A percentile compares a stretch with the other conserved stretches of the same genome.
Conservation (phyloP, 2,888 invertebrate species). For the Papilio elwesi region DNA sequence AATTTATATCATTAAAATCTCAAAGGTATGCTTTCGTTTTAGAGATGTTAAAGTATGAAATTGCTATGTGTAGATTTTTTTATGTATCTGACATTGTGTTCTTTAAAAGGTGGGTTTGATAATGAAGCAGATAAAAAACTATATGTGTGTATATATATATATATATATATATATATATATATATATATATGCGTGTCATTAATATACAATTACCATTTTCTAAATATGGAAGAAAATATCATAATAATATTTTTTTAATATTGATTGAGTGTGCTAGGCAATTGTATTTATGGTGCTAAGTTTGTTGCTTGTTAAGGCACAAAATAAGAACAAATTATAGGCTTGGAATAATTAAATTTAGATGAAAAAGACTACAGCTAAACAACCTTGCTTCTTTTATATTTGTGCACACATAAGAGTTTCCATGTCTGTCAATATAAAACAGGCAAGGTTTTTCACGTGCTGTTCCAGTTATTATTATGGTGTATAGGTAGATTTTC, state of each 20-base stretch:
- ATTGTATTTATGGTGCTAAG: conserved; percentile 10
- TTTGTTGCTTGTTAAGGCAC: conserved; percentile 4
- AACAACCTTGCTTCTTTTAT: background rate
- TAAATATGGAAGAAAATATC: background rate
- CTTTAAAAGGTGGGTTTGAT: conserved; percentile 2
- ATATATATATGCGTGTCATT: too few species aligned
- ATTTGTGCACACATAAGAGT: background rate
- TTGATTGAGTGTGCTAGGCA: background rate
- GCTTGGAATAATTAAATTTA: background rate
- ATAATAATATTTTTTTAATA: background rate
- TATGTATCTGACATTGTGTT: conserved; percentile 9
- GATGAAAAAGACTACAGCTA: background rate
- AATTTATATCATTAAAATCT: background rate
- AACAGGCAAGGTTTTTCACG: too few species aligned
- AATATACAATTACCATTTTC: background rate
- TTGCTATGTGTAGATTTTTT: background rate
- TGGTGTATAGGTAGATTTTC: background rate
- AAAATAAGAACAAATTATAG: conserved; percentile 12
- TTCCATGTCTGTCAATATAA: background rate
- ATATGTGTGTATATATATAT: too few species aligned
- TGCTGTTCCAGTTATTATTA: too few species aligned
- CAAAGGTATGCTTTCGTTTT: background rate
- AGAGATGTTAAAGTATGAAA: background rate
- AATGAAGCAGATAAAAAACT: background rate
- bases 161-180: too few species aligned